Conservation (phyloP, 1,140 invertebrate species). For the Geopemphigus sp. region DNA sequence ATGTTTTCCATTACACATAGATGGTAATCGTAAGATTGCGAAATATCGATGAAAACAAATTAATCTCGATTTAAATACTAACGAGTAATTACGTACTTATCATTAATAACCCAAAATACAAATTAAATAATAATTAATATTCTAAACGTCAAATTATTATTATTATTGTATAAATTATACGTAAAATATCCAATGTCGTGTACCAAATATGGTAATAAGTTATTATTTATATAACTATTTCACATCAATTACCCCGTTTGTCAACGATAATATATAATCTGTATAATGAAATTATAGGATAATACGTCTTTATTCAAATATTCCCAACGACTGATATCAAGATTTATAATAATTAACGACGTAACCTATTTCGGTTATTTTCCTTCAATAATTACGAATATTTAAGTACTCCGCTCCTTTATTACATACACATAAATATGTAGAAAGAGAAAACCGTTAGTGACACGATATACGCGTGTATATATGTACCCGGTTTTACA, state of each 20-base stretch:
- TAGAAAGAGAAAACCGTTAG: too few relatives aligned
- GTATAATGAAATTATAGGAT: background rate
- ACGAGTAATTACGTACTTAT: too few relatives aligned
- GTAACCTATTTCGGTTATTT: background rate
- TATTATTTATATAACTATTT: conserved; percentile 12
- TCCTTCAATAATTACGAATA: background rate
- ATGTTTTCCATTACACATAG: too few relatives aligned
- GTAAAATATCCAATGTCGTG: background rate
- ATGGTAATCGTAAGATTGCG: background rate
- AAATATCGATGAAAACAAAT: background rate
- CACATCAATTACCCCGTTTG: background rate
- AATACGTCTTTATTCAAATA: background rate
- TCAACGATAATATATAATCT: conserved; percentile 1
- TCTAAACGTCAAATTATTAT: background rate
- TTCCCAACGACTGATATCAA: background rate
- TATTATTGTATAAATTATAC: too few relatives aligned
- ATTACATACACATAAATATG: too few relatives aligned
- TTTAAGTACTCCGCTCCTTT: too few relatives aligned
- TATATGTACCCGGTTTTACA: too few relatives aligned
- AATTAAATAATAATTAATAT: background rate
- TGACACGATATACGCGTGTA: too few relatives aligned
- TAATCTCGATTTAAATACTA: background rate
- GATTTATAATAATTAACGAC: background rate
- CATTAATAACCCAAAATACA: background rate
- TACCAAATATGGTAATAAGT: too few relatives aligned